phyloP scores from a whole-genome alignment of 2,797 vertebrate species.

The Mus spretus region DNA sequence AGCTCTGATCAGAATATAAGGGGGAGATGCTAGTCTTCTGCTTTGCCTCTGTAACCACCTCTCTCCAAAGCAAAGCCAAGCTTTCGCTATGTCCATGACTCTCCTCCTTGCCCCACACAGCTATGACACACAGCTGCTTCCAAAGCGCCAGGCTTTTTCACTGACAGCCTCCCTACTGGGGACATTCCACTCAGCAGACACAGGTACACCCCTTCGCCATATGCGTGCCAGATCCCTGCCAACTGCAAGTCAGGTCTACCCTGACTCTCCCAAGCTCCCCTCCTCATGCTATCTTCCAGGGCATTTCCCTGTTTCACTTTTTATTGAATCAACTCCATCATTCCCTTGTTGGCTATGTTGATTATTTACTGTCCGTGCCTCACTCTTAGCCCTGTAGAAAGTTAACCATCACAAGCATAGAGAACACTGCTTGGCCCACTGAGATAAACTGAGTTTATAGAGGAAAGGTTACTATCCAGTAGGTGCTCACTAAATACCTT shows the following conservation, averaged over 20 bases:
- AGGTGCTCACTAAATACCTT: neutral
- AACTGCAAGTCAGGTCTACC: too few relatives aligned
- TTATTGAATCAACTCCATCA: neutral
- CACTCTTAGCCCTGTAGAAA: neutral
- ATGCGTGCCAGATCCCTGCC: neutral
- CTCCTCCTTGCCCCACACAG: accelerated
- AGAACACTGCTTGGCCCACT: neutral
- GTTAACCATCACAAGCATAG: neutral
- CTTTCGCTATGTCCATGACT: neutral
- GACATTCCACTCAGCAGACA: neutral
- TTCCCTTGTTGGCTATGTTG: neutral
- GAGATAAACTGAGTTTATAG: neutral
- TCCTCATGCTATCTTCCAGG: neutral
- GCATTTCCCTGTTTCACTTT: neutral
- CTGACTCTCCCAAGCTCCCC: too few relatives aligned
- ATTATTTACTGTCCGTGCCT: neutral
- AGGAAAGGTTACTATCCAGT: neutral
- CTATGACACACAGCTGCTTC: neutral
- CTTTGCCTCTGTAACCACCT: neutral
- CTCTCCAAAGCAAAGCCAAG: neutral
- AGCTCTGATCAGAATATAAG: neutral
- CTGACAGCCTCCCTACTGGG: accelerated
- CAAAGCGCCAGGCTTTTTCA: neutral
- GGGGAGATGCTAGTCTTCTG: neutral
- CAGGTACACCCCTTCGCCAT: neutral